Conservation (phyloP, 2,888 invertebrate genomes). For the Tetragonula carbonaria region DNA sequence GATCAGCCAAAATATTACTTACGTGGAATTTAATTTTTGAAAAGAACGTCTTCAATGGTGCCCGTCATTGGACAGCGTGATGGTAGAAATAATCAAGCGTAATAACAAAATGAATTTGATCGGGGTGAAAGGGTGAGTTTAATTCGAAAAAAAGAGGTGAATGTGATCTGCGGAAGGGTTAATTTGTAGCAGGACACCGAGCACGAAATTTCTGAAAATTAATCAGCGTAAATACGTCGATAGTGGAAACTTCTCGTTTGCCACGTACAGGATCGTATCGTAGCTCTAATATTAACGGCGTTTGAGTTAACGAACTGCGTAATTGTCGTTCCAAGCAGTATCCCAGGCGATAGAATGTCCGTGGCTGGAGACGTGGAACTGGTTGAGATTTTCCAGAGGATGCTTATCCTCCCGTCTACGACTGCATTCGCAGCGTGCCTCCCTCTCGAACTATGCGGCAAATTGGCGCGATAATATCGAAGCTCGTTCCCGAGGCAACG, state of each 20-base stretch:
- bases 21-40: too few species aligned
- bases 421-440: conserved; percentile 51
- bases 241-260: conserved; percentile 61
- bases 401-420: conserved; percentile 32
- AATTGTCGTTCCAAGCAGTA: conserved; percentile 68
- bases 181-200: background rate
- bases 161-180: too few species aligned
- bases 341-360: conserved; percentile 62
- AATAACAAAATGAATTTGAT: too few species aligned
- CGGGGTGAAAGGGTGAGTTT: too few species aligned
- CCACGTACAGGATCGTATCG: conserved; percentile 43
- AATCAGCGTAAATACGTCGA: conserved; percentile 38
- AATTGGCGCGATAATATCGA: conserved; percentile 47
- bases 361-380: conserved; percentile 13
- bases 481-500: background rate
- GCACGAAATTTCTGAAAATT: background rate
- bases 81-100: too few species aligned
- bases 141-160: too few species aligned
- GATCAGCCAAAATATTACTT: too few species aligned
- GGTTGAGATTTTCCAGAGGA: conserved; percentile 34
- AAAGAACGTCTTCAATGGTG: too few species aligned
- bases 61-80: too few species aligned
- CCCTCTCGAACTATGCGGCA: conserved; percentile 36
- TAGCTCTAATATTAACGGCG: conserved; percentile 67
- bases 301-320: conserved; percentile 68